A percentile compares a stretch with the other conserved stretches of the same genome.
Evolutionary conservation across 2,888 invertebrate species (phyloP).

Genomic region (Parnassius orleans): DNA sequence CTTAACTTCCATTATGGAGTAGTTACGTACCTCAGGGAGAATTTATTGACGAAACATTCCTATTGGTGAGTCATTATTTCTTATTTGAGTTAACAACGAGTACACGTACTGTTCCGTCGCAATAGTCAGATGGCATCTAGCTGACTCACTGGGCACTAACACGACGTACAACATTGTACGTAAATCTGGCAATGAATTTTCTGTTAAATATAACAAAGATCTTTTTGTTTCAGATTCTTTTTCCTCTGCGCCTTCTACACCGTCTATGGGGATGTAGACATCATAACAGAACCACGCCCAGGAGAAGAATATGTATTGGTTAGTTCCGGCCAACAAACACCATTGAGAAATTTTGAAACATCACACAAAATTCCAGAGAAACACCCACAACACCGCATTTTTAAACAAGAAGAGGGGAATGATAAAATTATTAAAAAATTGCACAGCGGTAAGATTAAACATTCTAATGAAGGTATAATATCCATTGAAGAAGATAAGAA

Average conservation of each 20-base stretch:
- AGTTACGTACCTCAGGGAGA: slow-evolving; percentile 4
- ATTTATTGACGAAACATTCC: slow-evolving; percentile 50
- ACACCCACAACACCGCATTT: slow-evolving; percentile 62
- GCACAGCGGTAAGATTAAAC: slow-evolving; percentile 60
- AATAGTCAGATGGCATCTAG: slow-evolving; percentile 53
- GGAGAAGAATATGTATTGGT: slow-evolving; percentile 85
- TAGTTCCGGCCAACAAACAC: slow-evolving; percentile 76
- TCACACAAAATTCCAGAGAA: slow-evolving; percentile 85
- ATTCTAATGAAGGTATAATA: slow-evolving; percentile 67
- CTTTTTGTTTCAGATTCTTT: slow-evolving; percentile 77
- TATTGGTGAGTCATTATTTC: slow-evolving; percentile 61
- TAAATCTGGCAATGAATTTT: slow-evolving; percentile 4
- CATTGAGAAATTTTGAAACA: slow-evolving; percentile 83
- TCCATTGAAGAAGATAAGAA: slow-evolving; percentile 76
- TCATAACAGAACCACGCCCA: slow-evolving; percentile 83
- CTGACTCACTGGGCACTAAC: slow-evolving; percentile 66
- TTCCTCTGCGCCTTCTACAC: slow-evolving; percentile 61
- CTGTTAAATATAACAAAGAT: slow-evolving; percentile 20
- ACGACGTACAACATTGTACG: neutral
- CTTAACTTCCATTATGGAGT: slow-evolving; percentile 2
- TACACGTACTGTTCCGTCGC: slow-evolving; percentile 39
- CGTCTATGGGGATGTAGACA: slow-evolving; percentile 76
- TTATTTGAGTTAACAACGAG: slow-evolving; percentile 38
- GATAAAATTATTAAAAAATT: slow-evolving; percentile 70
- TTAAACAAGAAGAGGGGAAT: slow-evolving; percentile 64